Evolutionary conservation across 2,113 vertebrate genomes (phyloP).

Genomic region (Oreocharis arfaki): DNA sequence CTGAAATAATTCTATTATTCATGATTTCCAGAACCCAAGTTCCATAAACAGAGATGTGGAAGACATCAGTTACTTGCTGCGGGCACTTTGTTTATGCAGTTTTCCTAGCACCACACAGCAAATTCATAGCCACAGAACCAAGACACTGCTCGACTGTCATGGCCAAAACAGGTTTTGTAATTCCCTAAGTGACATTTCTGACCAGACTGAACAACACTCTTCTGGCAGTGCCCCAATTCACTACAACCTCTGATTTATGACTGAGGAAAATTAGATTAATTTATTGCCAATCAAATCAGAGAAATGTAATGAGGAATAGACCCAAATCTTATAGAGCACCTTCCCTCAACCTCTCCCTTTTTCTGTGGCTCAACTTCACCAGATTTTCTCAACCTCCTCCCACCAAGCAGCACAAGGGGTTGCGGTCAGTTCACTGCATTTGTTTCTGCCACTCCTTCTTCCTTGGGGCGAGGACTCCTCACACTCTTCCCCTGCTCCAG

Average conservation of each 20-base stretch:
- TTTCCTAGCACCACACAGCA: background rate
- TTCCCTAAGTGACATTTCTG: background rate
- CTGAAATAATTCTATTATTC: background rate
- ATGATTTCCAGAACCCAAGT: background rate
- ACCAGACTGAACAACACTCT: background rate
- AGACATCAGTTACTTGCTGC: background rate
- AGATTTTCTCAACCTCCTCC: background rate
- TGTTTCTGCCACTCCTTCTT: background rate
- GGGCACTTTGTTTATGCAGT: background rate
- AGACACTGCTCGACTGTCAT: background rate
- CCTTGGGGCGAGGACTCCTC: rapidly evolving
- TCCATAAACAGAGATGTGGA: background rate
- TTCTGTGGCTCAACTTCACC: background rate
- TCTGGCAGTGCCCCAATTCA: background rate
- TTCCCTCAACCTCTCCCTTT: background rate
- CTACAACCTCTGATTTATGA: background rate
- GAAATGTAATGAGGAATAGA: background rate
- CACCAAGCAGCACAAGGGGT: rapidly evolving
- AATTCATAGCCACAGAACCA: background rate
- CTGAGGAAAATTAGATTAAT: background rate
- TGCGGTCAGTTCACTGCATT: rapidly evolving
- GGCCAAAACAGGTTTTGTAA: background rate
- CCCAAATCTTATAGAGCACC: background rate
- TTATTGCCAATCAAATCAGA: background rate
- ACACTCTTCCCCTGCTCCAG: background rate